phyloP scores from a whole-genome alignment of 64 coral and sea anemone species.

The Porites lutea region DNA sequence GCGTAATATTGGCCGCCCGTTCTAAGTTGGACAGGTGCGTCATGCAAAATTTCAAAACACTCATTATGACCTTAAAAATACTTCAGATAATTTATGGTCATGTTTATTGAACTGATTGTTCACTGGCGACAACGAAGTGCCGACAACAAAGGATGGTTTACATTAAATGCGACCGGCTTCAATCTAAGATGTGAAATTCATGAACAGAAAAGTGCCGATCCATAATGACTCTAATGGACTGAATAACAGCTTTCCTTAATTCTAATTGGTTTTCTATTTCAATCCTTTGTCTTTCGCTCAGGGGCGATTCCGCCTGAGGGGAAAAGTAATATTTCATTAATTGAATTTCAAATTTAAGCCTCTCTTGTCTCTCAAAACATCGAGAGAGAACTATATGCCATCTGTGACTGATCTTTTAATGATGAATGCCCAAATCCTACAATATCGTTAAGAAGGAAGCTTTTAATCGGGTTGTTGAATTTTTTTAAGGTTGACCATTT shows the following conservation, averaged over 20 bases:
- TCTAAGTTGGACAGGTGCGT: neutral
- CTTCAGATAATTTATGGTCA: constrained; percentile 6
- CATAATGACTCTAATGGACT: constrained; percentile 35
- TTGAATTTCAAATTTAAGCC: neutral
- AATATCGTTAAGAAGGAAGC: too few relatives aligned
- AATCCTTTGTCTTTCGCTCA: constrained; percentile 7
- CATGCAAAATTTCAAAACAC: neutral
- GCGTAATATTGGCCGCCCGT: neutral
- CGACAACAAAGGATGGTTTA: constrained; percentile 25
- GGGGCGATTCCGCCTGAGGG: neutral
- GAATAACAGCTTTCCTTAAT: constrained; percentile 14
- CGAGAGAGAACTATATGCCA: neutral
- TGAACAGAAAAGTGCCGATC: neutral
- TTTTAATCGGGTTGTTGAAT: too few relatives aligned
- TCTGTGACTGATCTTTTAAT: too few relatives aligned
- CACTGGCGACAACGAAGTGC: neutral
- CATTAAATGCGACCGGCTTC: neutral
- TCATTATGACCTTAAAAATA: neutral
- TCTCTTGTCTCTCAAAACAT: neutral
- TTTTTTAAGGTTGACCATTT: too few relatives aligned
- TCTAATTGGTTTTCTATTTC: constrained; percentile 49
- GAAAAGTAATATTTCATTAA: neutral
- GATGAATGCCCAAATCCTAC: too few relatives aligned
- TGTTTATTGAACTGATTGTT: neutral
- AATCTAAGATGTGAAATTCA: constrained; percentile 7